Evolutionary conservation across 1,140 invertebrate species (phyloP), one percentile per base, ranked within the genome.

Genomic region (Musca domestica): DNA sequence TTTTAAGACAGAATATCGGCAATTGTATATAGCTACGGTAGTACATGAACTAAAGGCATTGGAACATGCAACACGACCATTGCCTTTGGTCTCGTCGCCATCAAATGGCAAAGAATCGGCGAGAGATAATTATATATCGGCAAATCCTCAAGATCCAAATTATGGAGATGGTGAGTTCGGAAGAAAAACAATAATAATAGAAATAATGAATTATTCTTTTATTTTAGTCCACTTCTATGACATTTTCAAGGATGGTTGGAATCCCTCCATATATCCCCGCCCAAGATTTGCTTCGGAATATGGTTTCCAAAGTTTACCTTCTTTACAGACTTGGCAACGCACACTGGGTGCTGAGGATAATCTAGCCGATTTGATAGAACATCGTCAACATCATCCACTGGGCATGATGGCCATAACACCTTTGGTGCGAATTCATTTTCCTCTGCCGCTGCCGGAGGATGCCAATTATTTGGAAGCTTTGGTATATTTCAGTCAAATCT

Each of bases 231-330:
- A 99, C 78, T 96, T 91, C 76, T 99, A 99, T 77, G 93, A 95
- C 74, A 97, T 98, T 77, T 19, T 89, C 0, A 81, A 82, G 67
- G 90, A 98, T 76, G 87, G 89, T 56, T 99, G 95, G 95, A 81
- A 92, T 70, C 84, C 88, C 17, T 87, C 84, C 49, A 89, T 86
- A 7, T 98, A 91, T 82, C 92, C 92, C 0, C 86, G 85, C 14
- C 88, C 94, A 0, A 86, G 96, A 70, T 98, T 99, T 82, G 88
- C 91, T 17, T 97, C 96, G 0, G 98, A 99, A 82, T 99, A 97
- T 80, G 98, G 98, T 12, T 92, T 95, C 71, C 95, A 98, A 81
- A 93, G 95, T 3, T 84, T 93, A 47, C 95, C 96, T 0, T 89
- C 89, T 5, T 79, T 89, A 14, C 49, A 58, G n/a, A 69, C 80